Evolutionary conservation across 2,888 invertebrate species (phyloP).

Genomic region (Azorinus chamasolen): DNA sequence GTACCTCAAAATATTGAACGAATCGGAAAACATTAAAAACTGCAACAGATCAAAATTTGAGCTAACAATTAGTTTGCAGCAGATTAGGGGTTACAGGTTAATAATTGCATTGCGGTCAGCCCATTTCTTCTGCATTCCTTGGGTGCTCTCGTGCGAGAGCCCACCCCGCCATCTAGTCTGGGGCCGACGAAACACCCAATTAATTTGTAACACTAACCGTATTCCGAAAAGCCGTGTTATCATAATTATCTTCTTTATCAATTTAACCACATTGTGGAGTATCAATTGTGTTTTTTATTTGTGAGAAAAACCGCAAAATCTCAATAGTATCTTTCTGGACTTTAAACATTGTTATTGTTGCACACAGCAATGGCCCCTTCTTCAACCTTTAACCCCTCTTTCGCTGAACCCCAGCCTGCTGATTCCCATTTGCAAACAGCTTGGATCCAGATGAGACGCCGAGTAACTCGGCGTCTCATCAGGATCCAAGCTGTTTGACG

Average conservation of each 20-base stretch:
- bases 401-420: neutral
- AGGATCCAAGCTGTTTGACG: too few relatives aligned
- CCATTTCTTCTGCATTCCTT: slow-evolving; percentile 22
- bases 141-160: slow-evolving; percentile 27
- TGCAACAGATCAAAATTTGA: too few relatives aligned
- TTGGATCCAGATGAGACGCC: neutral
- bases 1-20: too few relatives aligned
- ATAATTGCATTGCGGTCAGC: neutral
- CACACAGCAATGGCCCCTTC: slow-evolving; percentile 17
- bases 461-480: too few relatives aligned
- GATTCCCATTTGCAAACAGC: neutral
- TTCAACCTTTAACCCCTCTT: neutral
- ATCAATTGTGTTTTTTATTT: slow-evolving; percentile 32
- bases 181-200: slow-evolving; percentile 16
- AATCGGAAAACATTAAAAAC: too few relatives aligned
- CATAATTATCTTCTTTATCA: slow-evolving; percentile 26
- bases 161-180: slow-evolving; percentile 44
- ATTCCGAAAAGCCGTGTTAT: slow-evolving; percentile 6
- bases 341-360: slow-evolving; percentile 36
- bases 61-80: too few relatives aligned
- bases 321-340: slow-evolving; percentile 45
- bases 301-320: slow-evolving; percentile 43
- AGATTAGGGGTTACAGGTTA: too few relatives aligned
- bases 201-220: slow-evolving; percentile 27
- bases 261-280: slow-evolving; percentile 30